These are phyloP conservation scores for Acanthurus leucopareius DNA, from an alignment of 2,797 vertebrate species.

Conservation along the genomic window DNA sequence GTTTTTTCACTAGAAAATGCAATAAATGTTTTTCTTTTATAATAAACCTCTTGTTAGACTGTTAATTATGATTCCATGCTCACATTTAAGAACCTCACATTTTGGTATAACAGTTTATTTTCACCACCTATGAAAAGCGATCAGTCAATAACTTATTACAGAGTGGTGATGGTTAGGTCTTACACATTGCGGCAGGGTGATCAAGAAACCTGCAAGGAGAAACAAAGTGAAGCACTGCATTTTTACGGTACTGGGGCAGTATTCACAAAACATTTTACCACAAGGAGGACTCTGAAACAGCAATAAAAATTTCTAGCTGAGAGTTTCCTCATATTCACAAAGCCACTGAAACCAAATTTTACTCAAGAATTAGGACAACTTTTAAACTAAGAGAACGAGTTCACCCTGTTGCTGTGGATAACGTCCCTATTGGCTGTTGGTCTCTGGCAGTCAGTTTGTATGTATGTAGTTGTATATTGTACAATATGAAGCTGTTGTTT, in stretches of 20 bases:
- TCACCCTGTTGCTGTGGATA: no score
- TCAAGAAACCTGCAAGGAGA: constrained; percentile 67
- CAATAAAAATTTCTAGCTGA: no score
- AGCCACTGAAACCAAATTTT: no score
- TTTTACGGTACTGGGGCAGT: constrained; percentile 60
- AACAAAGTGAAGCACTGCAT: constrained; percentile 63
- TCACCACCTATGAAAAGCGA: constrained; percentile 89
- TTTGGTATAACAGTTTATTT: constrained; percentile 82
- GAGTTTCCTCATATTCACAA: no score
- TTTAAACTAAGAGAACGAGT: no score
- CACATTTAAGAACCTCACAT: constrained; percentile 38
- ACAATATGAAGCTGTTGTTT: no score
- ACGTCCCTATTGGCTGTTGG: no score
- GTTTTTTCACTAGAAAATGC: constrained; percentile 58
- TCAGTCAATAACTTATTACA: constrained; percentile 89
- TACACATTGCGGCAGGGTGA: constrained; percentile 84
- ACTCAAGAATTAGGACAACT: no score
- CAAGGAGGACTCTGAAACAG: no score
- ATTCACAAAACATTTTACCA: no score
- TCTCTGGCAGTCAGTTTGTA: no score
- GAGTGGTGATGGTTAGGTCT: constrained; percentile 75
- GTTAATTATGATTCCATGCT: constrained; percentile 7
- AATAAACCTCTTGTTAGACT: constrained; percentile 27
- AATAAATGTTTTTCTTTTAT: constrained; percentile 71
- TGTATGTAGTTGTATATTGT: no score